A percentile compares a stretch with the other conserved stretches of the same genome.
phyloP scores from a whole-genome alignment of 2,888 invertebrate species.

The Agrochola lota region DNA sequence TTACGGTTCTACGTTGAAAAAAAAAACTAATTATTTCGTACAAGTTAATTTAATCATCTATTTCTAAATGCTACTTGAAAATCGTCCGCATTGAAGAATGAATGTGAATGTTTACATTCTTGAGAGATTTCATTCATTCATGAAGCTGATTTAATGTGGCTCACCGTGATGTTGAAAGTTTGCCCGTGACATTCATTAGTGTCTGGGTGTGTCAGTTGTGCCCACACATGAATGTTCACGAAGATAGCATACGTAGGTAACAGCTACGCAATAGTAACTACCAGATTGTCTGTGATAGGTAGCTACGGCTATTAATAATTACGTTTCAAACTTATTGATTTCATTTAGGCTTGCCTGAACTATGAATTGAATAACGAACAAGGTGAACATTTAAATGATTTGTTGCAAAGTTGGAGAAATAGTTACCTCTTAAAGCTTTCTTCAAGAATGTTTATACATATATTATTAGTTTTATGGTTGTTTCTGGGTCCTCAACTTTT shows the following conservation, averaged over 20 bases:
- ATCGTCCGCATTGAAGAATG: neutral
- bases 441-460: neutral
- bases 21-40: neutral
- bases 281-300: too few relatives aligned
- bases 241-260: neutral
- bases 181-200: conserved; percentile 16
- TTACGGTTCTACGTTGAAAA: conserved; percentile 4
- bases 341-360: neutral
- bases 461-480: neutral
- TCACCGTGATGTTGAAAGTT: neutral
- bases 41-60: neutral
- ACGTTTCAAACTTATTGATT: neutral
- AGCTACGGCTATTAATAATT: neutral
- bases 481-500: neutral
- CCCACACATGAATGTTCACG: neutral
- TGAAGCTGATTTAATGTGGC: conserved; percentile 6
- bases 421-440: neutral
- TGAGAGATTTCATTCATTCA: conserved; percentile 29
- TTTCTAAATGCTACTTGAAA: neutral
- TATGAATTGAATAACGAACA: neutral
- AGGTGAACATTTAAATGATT: neutral
- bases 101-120: conserved; percentile 25
- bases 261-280: neutral
- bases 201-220: neutral
- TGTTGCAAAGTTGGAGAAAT: neutral